phyloP scores from a whole-genome alignment of 2,113 vertebrate species.

The Vanacampus margaritifer region DNA sequence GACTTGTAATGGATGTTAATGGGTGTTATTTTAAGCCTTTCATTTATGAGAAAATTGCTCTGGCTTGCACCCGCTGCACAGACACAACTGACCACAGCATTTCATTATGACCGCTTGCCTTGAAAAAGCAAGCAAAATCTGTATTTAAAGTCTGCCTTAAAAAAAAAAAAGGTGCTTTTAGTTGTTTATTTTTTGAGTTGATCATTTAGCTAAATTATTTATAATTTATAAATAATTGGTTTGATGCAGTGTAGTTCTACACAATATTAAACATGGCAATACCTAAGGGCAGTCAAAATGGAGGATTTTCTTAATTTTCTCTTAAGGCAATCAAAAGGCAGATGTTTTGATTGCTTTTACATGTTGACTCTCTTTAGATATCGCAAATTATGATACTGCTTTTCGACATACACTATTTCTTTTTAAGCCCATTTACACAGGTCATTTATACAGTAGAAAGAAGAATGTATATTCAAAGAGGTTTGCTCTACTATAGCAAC shows the following conservation, averaged over 20 bases:
- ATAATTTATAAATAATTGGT: not conserved
- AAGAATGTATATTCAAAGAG: too few species aligned
- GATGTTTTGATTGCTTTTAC: not conserved
- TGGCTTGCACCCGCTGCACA: constrained; percentile 1
- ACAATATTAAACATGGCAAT: not conserved
- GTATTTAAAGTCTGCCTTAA: not conserved
- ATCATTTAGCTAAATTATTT: not conserved
- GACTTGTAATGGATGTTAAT: constrained; percentile 67
- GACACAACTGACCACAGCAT: not conserved
- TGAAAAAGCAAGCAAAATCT: not conserved
- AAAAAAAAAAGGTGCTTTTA: not conserved
- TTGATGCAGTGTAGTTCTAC: not conserved
- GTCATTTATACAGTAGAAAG: too few species aligned
- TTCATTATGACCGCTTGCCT: not conserved
- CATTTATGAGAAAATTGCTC: constrained; percentile 45
- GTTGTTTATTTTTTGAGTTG: too few species aligned
- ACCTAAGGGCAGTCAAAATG: not conserved
- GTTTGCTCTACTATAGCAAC: too few species aligned
- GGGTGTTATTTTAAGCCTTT: constrained; percentile 61
- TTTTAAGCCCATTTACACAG: too few species aligned
- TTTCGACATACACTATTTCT: too few species aligned
- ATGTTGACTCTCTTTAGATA: too few species aligned
- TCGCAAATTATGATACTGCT: too few species aligned
- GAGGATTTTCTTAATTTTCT: not conserved
- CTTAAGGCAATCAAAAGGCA: too few species aligned